phyloP scores from a whole-genome alignment of 1,140 invertebrate species.

The Drosophila kepulauana region DNA sequence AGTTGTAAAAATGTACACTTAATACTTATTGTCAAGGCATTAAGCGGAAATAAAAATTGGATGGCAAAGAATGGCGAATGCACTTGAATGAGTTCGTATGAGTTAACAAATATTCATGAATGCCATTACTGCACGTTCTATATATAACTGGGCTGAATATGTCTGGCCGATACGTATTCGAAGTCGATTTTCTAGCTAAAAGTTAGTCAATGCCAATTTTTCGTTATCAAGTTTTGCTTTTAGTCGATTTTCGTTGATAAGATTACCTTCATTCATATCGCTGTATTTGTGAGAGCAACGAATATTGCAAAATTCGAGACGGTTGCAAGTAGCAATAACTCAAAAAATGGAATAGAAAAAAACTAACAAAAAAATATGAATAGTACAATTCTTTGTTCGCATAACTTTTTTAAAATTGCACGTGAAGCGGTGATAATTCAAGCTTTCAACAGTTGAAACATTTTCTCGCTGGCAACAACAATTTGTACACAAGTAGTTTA shows the following conservation, averaged over 20 bases:
- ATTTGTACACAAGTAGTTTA: constrained; percentile 14
- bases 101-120: constrained; percentile 52
- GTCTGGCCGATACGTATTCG: background rate
- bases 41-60: background rate
- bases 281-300: constrained; percentile 7
- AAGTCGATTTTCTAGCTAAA: constrained; percentile 24
- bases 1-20: constrained; percentile 70
- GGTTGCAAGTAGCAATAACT: background rate
- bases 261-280: constrained; percentile 15
- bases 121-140: constrained; percentile 43
- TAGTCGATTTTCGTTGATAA: constrained; percentile 46
- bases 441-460: background rate
- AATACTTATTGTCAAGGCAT: constrained; percentile 61
- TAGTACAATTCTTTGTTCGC: background rate
- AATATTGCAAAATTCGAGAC: constrained; percentile 24
- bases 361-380: background rate
- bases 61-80: too few relatives aligned
- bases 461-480: too few relatives aligned
- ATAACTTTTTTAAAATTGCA: background rate
- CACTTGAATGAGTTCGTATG: background rate
- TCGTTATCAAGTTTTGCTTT: constrained; percentile 40
- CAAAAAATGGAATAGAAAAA: background rate
- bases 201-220: constrained; percentile 47
- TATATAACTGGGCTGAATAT: background rate
- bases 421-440: background rate